A percentile compares a stretch with the other conserved stretches of the same genome.
phyloP scores from a whole-genome alignment of 2,113 vertebrate genomes.

The Recurvirostra avosetta region DNA sequence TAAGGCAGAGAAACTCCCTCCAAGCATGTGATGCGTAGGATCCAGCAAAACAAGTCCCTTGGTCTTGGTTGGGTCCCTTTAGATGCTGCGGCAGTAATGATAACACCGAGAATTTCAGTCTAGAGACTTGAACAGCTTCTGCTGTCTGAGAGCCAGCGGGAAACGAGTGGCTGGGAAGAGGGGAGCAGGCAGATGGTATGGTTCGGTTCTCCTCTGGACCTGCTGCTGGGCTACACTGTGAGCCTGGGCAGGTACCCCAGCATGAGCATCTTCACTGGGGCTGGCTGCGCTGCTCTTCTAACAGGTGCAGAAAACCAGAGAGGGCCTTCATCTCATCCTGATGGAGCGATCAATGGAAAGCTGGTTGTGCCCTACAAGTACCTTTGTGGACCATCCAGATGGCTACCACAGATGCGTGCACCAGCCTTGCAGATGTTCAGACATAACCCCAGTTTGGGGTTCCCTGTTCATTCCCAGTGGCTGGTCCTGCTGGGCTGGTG shows the following conservation, averaged over 20 bases:
- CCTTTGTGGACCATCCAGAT: neutral
- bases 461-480: neutral
- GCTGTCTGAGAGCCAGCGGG: neutral
- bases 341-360: neutral
- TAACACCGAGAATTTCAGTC: neutral
- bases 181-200: neutral
- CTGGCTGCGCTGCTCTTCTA: neutral
- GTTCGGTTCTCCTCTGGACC: neutral
- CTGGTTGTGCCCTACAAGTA: neutral
- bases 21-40: neutral
- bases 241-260: neutral
- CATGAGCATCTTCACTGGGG: neutral
- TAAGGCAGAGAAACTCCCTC: neutral
- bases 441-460: neutral
- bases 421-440: neutral
- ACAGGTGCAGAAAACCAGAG: neutral
- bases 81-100: neutral
- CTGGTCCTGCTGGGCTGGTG: neutral
- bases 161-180: neutral
- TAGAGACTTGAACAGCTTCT: neutral
- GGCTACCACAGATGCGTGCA: neutral
- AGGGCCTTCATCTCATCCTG: neutral
- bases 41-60: constrained; percentile 28
- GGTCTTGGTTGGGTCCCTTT: neutral
- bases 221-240: neutral